Percentiles rank a stretch among this genome's conserved stretches.
phyloP scores from a whole-genome alignment of 2,888 invertebrate species.

The Cheilosia vulpina region DNA sequence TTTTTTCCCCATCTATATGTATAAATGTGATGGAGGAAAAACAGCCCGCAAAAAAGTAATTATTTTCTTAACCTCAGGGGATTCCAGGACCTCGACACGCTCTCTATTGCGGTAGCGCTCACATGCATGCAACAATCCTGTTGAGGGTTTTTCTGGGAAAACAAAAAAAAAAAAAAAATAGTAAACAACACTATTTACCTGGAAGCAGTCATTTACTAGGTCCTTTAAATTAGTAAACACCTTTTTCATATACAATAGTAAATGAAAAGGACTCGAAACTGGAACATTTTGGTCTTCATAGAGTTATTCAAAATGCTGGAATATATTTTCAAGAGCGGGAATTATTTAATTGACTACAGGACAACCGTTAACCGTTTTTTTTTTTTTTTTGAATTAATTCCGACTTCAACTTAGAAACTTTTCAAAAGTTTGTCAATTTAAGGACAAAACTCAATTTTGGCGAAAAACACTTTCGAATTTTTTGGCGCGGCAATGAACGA shows the following conservation, averaged over 20 bases:
- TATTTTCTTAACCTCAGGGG: slow-evolving; percentile 60
- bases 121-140: slow-evolving; percentile 35
- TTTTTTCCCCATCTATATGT: slow-evolving; percentile 55
- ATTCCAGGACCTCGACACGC: slow-evolving; percentile 32
- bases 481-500: no score
- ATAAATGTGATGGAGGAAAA: slow-evolving; percentile 49
- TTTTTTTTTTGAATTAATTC: no score
- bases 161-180: slow-evolving; percentile 19
- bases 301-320: no score
- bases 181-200: slow-evolving; percentile 35
- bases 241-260: neutral
- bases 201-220: slow-evolving; percentile 10
- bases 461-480: no score
- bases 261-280: neutral
- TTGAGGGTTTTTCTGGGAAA: slow-evolving; percentile 10
- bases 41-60: slow-evolving; percentile 68
- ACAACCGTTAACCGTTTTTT: no score
- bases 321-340: no score
- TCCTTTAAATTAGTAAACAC: neutral
- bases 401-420: no score
- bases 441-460: no score
- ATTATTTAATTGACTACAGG: no score
- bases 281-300: no score
- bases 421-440: no score
- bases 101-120: neutral